phyloP scores from a whole-genome alignment of 2,888 invertebrate genomes.

The Epinotia nisella region DNA sequence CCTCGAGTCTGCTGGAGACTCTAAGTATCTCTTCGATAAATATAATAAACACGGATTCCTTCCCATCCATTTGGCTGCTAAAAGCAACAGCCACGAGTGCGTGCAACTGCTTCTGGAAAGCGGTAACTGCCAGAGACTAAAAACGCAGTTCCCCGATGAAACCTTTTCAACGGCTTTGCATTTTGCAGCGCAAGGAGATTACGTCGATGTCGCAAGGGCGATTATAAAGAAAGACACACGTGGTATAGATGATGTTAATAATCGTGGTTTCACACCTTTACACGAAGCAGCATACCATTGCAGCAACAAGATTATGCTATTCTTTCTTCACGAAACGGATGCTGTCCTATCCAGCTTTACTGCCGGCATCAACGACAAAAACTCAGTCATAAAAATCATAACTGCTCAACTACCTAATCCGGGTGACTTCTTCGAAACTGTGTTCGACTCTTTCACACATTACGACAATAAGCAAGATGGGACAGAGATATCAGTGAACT shows the following conservation, averaged over 20 bases:
- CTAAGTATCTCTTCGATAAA: constrained; percentile 25
- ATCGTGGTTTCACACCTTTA: constrained; percentile 49
- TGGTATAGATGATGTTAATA: constrained; percentile 49
- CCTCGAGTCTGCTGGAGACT: constrained; percentile 26
- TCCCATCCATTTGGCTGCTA: constrained; percentile 67
- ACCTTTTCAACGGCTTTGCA: constrained; percentile 52
- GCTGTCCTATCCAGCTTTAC: constrained; percentile 51
- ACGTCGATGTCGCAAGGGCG: constrained; percentile 48
- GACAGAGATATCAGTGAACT: constrained; percentile 42
- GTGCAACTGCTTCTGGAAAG: constrained; percentile 54
- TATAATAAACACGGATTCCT: constrained; percentile 52
- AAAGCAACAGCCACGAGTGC: constrained; percentile 59
- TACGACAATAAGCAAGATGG: constrained; percentile 50
- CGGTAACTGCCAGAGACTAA: constrained; percentile 52
- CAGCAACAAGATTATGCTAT: constrained; percentile 68
- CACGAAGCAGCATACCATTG: constrained; percentile 66
- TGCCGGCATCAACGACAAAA: constrained; percentile 9
- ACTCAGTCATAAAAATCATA: constrained; percentile 59
- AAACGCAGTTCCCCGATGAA: constrained; percentile 47
- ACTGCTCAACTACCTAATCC: constrained; percentile 62
- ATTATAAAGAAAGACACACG: constrained; percentile 48
- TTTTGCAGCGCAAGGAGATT: constrained; percentile 52
- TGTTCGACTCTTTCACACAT: constrained; percentile 63
- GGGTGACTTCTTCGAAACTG: constrained; percentile 57
- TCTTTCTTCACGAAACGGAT: constrained; percentile 49